Evolutionary conservation across 37 sponge, comb jelly and placozoan genomes (phyloP).

Genomic region (Cliona cf. orientalis): DNA sequence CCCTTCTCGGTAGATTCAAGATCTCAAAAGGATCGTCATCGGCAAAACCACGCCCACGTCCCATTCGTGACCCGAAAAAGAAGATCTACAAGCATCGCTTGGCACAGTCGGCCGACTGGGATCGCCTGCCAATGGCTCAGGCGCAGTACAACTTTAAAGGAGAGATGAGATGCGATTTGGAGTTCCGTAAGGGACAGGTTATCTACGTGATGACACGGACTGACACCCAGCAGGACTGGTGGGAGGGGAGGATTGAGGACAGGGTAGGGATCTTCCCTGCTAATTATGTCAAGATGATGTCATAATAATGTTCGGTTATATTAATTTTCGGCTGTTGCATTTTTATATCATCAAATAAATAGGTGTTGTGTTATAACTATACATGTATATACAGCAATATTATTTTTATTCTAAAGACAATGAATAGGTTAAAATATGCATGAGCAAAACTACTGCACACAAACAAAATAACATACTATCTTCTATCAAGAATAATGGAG

Average conservation of each 20-base stretch:
- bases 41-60: background rate
- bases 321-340: no score
- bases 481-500: no score
- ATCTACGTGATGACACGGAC: slow-evolving; percentile 87
- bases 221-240: slow-evolving; percentile 77
- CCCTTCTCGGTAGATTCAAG: slow-evolving; percentile 10
- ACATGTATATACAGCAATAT: no score
- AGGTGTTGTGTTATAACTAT: no score
- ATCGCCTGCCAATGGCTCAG: slow-evolving; percentile 44
- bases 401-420: no score
- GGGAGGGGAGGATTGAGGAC: slow-evolving; percentile 93
- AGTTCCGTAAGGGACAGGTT: slow-evolving; percentile 87
- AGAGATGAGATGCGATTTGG: slow-evolving; percentile 90
- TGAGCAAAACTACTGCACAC: no score
- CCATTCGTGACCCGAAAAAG: background rate
- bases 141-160: slow-evolving; percentile 83
- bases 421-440: no score
- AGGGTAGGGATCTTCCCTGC: slow-evolving; percentile 96
- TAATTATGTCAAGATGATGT: slow-evolving; percentile 89
- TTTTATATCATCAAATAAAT: no score
- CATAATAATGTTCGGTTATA: no score
- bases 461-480: no score
- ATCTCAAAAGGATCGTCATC: background rate
- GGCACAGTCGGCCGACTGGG: slow-evolving; percentile 72
- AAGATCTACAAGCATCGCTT: slow-evolving; percentile 36